Conservation (phyloP, 2,888 invertebrate species). For the Brachylomia viminalis region DNA sequence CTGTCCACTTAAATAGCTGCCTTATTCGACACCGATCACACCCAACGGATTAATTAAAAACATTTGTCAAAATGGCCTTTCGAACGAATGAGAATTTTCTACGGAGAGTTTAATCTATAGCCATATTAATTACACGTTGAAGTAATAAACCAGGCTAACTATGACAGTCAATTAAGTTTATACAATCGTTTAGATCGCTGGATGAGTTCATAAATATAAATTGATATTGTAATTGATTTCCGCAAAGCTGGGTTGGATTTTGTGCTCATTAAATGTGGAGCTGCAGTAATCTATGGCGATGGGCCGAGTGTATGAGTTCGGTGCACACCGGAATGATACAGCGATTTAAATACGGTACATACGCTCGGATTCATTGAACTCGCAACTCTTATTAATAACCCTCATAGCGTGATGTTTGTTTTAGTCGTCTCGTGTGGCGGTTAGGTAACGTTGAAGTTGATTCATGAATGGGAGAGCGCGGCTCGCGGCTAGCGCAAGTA, state of each 20-base stretch:
- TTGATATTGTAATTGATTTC: constrained; percentile 79
- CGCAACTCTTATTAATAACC: constrained; percentile 89
- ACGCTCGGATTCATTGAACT: constrained; percentile 87
- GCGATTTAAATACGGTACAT: constrained; percentile 81
- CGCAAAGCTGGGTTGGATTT: constrained; percentile 75
- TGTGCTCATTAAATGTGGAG: constrained; percentile 72
- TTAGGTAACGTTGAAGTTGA: constrained; percentile 90
- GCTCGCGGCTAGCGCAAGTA: constrained; percentile 77
- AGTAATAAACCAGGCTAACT: constrained; percentile 81
- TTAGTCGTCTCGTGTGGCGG: constrained; percentile 83
- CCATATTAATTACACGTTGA: constrained; percentile 80
- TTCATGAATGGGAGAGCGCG: constrained; percentile 88
- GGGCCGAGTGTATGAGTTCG: constrained; percentile 71
- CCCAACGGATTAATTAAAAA: constrained; percentile 87
- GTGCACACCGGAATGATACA: constrained; percentile 77
- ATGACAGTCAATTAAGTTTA: constrained; percentile 82
- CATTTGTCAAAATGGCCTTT: constrained; percentile 84
- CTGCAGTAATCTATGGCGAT: constrained; percentile 71
- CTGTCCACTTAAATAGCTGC: constrained; percentile 83
- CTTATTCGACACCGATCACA: constrained; percentile 81
- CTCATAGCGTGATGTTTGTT: constrained; percentile 85
- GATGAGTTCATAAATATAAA: constrained; percentile 77
- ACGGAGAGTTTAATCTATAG: constrained; percentile 75
- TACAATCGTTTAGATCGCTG: constrained; percentile 77
- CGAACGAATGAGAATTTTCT: constrained; percentile 82